Conservation (phyloP, 2,797 vertebrate species). For the Gymnopithys bicolor region DNA sequence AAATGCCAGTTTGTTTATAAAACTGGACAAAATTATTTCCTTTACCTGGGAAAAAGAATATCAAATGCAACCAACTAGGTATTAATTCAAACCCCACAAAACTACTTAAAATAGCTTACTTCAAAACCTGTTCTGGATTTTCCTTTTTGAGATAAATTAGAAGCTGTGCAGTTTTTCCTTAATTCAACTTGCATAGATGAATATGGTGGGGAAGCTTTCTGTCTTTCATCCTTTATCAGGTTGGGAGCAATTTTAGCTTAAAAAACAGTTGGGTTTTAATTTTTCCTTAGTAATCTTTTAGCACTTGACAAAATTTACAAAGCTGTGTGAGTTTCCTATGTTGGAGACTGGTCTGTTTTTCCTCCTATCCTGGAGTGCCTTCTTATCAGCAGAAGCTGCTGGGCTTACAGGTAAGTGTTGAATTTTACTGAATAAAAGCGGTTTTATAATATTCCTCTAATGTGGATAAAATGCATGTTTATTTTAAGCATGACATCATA, state of each 20-base stretch:
- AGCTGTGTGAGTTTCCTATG: constrained; percentile 82
- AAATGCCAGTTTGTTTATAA: neutral
- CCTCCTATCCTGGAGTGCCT: constrained; percentile 88
- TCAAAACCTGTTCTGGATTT: neutral
- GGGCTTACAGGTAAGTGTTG: constrained; percentile 84
- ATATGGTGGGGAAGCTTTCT: accelerated
- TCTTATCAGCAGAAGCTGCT: constrained; percentile 85
- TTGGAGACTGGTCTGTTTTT: constrained; percentile 87
- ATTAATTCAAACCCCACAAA: neutral
- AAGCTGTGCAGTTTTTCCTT: neutral
- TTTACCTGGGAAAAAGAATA: neutral
- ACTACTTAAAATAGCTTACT: neutral
- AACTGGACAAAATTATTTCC: neutral
- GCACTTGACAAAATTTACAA: constrained; percentile 89
- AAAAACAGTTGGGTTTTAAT: neutral
- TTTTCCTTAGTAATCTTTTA: constrained; percentile 78
- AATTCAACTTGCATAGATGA: neutral
- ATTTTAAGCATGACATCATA: neutral
- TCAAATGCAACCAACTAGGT: neutral
- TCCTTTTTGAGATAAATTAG: neutral
- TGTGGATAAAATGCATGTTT: neutral
- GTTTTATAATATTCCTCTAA: neutral
- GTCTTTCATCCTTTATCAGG: neutral
- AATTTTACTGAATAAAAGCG: neutral
- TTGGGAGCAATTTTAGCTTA: neutral